phyloP scores from a whole-genome alignment of 2,797 vertebrate species.

The Syngnathus acus region DNA sequence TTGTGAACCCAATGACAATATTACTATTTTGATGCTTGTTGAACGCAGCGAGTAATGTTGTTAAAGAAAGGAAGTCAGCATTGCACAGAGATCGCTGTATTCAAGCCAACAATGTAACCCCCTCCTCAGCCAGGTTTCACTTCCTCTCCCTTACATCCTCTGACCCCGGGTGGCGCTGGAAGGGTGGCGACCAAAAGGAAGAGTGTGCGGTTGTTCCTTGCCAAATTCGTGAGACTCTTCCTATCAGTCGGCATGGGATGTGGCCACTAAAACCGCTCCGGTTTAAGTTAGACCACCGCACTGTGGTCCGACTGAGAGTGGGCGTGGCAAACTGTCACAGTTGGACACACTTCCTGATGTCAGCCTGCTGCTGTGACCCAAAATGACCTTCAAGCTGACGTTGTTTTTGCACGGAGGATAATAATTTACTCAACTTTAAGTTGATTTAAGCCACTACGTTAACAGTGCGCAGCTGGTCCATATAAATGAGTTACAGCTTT shows the following conservation, averaged over 20 bases:
- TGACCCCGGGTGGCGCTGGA: constrained; percentile 16
- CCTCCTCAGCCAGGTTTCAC: constrained; percentile 40
- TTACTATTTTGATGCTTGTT: background rate
- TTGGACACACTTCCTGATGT: constrained; percentile 23
- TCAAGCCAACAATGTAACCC: background rate
- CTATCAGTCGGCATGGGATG: constrained; percentile 28
- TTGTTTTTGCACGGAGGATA: background rate
- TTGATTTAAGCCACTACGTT: background rate
- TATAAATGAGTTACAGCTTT: background rate
- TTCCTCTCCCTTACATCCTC: constrained; percentile 42
- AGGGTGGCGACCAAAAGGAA: constrained; percentile 23
- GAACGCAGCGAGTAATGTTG: background rate
- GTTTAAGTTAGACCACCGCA: constrained; percentile 46
- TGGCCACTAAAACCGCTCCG: constrained; percentile 34
- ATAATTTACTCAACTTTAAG: background rate
- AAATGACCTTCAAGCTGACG: background rate
- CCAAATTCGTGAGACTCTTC: constrained; percentile 43
- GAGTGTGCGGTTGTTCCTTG: constrained; percentile 21
- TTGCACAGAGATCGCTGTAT: background rate
- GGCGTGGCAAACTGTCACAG: constrained; percentile 26
- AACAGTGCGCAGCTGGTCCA: background rate
- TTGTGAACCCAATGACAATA: background rate
- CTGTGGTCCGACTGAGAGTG: constrained; percentile 39
- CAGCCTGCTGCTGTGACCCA: background rate
- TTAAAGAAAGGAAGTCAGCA: background rate